phyloP scores from a whole-genome alignment of 2,888 invertebrate species.

The Cantharis rustica region DNA sequence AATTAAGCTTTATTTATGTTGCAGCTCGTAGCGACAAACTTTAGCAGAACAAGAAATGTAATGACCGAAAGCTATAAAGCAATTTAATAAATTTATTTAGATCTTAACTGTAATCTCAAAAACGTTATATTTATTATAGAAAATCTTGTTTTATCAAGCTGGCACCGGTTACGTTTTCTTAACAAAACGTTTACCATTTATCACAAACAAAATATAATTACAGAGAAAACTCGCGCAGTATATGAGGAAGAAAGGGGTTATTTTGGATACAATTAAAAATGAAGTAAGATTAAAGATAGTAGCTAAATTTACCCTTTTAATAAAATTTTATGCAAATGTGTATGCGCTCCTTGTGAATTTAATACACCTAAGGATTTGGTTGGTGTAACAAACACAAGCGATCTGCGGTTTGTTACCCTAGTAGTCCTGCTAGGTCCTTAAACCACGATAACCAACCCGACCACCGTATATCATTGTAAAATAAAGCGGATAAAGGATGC shows the following conservation, averaged over 20 bases:
- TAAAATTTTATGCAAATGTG: slow-evolving; percentile 28
- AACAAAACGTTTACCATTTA: background rate
- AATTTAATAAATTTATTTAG: slow-evolving; percentile 38
- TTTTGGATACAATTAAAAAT: slow-evolving; percentile 5
- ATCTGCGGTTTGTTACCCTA: slow-evolving; percentile 31
- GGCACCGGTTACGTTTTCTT: slow-evolving; percentile 5
- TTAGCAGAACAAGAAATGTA: slow-evolving; percentile 31
- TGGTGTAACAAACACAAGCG: slow-evolving; percentile 31
- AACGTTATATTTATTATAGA: slow-evolving; percentile 7
- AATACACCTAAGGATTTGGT: slow-evolving; percentile 32
- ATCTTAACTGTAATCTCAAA: slow-evolving; percentile 32
- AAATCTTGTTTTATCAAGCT: slow-evolving; percentile 14
- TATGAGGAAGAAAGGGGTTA: background rate
- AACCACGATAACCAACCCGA: slow-evolving; percentile 31
- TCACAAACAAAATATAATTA: background rate
- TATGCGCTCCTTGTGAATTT: slow-evolving; percentile 27
- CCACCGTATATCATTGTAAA: slow-evolving; percentile 32
- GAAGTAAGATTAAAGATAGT: slow-evolving; percentile 22
- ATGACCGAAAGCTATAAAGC: slow-evolving; percentile 36
- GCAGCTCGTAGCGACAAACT: slow-evolving; percentile 21
- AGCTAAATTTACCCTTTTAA: slow-evolving; percentile 20
- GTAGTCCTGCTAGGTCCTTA: slow-evolving; percentile 29
- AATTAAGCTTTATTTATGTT: slow-evolving; percentile 29
- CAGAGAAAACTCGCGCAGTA: background rate
- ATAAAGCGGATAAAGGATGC: slow-evolving; percentile 28